Percentiles rank a stretch among this genome's conserved stretches.
Evolutionary conservation across 1,140 invertebrate genomes (phyloP).

Genomic region (Temnothorax nylanderi): DNA sequence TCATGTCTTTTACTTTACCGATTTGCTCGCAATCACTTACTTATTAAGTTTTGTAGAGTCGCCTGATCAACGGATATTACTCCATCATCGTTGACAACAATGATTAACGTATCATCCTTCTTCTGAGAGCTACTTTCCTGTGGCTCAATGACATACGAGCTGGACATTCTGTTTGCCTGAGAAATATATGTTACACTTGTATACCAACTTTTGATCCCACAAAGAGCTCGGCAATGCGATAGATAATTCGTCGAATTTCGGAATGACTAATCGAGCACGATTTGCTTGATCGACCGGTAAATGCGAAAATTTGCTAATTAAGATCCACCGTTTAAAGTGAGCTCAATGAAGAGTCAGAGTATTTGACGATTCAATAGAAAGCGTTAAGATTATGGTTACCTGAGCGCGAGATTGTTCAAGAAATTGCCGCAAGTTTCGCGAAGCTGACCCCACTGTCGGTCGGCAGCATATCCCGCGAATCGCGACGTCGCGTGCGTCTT

Average conservation of each 20-base stretch:
- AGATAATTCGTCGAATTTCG: no score
- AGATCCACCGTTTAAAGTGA: background rate
- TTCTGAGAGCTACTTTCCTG: conserved; percentile 77
- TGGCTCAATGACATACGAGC: conserved; percentile 82
- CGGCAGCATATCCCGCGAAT: background rate
- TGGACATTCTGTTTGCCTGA: conserved; percentile 81
- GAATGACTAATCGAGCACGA: background rate
- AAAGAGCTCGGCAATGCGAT: no score
- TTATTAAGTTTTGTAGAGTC: conserved; percentile 89
- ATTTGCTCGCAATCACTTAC: conserved; percentile 83
- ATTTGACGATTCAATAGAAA: no score
- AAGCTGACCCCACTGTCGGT: background rate
- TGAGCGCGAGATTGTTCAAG: background rate
- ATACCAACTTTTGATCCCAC: background rate
- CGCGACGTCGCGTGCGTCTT: background rate
- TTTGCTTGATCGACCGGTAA: no score
- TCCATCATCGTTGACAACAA: conserved; percentile 91
- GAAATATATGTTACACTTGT: conserved; percentile 36
- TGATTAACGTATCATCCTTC: conserved; percentile 87
- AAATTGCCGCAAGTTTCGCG: background rate
- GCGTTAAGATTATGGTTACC: conserved; percentile 30
- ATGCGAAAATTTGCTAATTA: no score
- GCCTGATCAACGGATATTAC: conserved; percentile 90
- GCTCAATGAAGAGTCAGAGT: background rate
- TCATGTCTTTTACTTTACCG: background rate